Evolutionary conservation across 1,140 invertebrate genomes (phyloP).

Genomic region (Aphis gossypii): DNA sequence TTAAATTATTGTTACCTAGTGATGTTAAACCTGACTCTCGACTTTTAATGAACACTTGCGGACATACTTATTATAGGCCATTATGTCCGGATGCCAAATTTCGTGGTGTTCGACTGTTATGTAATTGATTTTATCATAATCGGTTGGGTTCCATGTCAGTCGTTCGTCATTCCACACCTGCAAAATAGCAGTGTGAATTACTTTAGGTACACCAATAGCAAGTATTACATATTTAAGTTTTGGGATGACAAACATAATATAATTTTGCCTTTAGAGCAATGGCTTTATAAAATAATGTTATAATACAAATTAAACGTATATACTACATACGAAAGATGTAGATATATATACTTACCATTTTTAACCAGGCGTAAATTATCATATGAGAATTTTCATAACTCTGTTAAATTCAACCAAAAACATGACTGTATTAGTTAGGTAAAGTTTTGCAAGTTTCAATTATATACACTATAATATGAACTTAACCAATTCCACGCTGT

Average conservation of each 20-base stretch:
- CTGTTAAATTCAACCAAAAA: not conserved
- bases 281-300: not conserved
- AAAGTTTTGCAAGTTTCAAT: not conserved
- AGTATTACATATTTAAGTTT: not conserved
- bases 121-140: not conserved
- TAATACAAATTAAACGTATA: not conserved
- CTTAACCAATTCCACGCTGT: slow-evolving; percentile 39
- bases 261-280: no score
- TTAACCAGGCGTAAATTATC: slow-evolving; percentile 7
- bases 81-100: slow-evolving; percentile 43
- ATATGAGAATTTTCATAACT: slow-evolving; percentile 49
- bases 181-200: not conserved
- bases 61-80: slow-evolving; percentile 39
- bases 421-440: not conserved
- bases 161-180: slow-evolving; percentile 43
- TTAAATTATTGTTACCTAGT: not conserved
- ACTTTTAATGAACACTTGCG: no score
- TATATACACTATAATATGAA: not conserved
- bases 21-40: not conserved
- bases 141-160: not conserved
- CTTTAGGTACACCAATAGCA: not conserved
- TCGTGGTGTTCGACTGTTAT: not conserved
- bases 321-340: not conserved
- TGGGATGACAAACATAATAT: not conserved
- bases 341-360: not conserved